These are phyloP conservation scores for Leucophora obtusa DNA, from an alignment of 2,888 invertebrate genomes.

Conservation along the genomic window DNA sequence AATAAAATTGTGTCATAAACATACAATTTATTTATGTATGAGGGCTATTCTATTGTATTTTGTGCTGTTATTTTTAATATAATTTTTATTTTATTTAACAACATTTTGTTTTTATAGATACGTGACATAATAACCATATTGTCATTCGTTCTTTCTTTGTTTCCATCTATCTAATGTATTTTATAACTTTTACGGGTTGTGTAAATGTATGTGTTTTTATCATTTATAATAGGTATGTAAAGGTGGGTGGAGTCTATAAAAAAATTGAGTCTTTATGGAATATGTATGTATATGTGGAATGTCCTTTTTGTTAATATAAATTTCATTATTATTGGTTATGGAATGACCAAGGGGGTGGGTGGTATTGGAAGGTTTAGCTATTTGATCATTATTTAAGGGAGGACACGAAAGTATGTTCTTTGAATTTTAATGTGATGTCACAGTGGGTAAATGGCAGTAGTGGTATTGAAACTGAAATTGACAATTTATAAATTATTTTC, in stretches of 20 bases:
- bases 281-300: constrained; percentile 9
- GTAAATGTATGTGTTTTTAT: neutral
- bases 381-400: constrained; percentile 28
- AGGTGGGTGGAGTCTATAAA: constrained; percentile 54
- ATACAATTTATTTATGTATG: neutral
- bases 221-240: too few relatives aligned
- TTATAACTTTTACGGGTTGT: constrained; percentile 9
- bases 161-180: constrained; percentile 5
- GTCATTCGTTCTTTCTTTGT: constrained; percentile 6
- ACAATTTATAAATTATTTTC: neutral
- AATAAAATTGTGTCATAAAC: constrained; percentile 40
- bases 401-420: neutral
- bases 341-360: constrained; percentile 4
- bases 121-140: constrained; percentile 52
- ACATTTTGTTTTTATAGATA: constrained; percentile 31
- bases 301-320: constrained; percentile 28
- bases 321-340: constrained; percentile 56
- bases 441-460: constrained; percentile 6
- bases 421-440: neutral
- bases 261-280: constrained; percentile 16
- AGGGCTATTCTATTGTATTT: neutral
- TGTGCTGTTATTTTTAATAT: neutral
- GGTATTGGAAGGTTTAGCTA: neutral
- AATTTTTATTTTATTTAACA: constrained; percentile 10
- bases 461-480: neutral